Percentiles rank a stretch among this genome's conserved stretches.
These are phyloP conservation scores for Muscidifurax raptorellus DNA, from an alignment of 1,140 invertebrate genomes.

Conservation along the genomic window DNA sequence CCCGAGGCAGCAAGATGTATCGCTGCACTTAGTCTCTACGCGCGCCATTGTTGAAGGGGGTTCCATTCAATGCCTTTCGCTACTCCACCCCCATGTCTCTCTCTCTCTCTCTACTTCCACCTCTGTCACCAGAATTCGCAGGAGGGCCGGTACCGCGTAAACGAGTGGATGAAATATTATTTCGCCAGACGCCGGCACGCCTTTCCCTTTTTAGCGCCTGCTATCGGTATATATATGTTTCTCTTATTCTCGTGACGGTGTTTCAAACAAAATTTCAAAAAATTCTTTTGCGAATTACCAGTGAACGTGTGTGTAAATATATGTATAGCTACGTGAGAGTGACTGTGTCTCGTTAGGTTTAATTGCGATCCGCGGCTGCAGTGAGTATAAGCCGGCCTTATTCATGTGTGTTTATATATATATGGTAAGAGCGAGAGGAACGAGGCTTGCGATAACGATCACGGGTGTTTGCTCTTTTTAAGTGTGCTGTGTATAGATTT, in stretches of 20 bases:
- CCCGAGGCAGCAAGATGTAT: slow-evolving; percentile 43
- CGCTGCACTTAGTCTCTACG: slow-evolving; percentile 49
- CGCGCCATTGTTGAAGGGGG: slow-evolving; percentile 38
- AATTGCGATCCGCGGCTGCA: slow-evolving; percentile 5
- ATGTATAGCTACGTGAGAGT: neutral
- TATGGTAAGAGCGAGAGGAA: too few relatives aligned
- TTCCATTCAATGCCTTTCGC: slow-evolving; percentile 28
- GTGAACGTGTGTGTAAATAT: neutral
- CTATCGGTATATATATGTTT: neutral
- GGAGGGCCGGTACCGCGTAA: neutral
- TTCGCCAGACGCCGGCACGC: neutral
- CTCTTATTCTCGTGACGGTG: too few relatives aligned
- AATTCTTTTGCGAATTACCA: slow-evolving; percentile 23
- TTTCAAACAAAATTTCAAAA: too few relatives aligned
- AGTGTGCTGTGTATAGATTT: neutral
- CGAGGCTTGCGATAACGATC: neutral
- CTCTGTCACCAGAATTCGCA: slow-evolving; percentile 18
- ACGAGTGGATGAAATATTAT: slow-evolving; percentile 42
- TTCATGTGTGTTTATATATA: too few relatives aligned
- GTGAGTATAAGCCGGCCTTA: too few relatives aligned
- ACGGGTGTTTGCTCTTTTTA: neutral
- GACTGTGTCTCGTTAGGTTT: neutral
- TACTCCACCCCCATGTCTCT: slow-evolving; percentile 6
- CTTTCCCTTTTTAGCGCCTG: neutral
- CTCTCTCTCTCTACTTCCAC: neutral